These are phyloP conservation scores for Pammene fasciana DNA, from an alignment of 2,888 invertebrate species.

Conservation along the genomic window DNA sequence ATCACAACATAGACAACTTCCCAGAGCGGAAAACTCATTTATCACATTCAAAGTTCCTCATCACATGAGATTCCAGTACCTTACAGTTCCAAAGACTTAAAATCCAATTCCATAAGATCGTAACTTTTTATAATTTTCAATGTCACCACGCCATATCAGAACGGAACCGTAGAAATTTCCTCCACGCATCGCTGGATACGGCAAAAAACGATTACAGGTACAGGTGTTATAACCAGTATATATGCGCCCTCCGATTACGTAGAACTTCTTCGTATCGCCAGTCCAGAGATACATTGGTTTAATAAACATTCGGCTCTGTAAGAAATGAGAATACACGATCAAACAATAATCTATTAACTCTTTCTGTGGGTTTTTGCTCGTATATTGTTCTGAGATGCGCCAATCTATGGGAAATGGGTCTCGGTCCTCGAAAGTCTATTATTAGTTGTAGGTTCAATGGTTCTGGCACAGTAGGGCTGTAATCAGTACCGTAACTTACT, in stretches of 20 bases:
- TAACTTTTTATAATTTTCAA: not conserved
- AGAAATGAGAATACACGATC: not conserved
- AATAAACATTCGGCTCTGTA: not conserved
- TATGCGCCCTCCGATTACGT: not conserved
- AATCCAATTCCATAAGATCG: not conserved
- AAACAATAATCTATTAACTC: conserved; percentile 35
- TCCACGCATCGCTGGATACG: conserved; percentile 27
- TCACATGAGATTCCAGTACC: conserved; percentile 12
- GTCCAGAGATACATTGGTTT: not conserved
- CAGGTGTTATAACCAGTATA: not conserved
- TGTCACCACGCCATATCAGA: not conserved
- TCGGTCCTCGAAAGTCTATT: conserved; percentile 41
- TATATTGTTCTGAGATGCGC: conserved; percentile 31
- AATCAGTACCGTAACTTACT: conserved; percentile 8
- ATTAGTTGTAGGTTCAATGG: conserved; percentile 41
- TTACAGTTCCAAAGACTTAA: not conserved
- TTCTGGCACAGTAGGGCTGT: conserved; percentile 13
- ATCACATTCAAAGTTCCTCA: conserved; percentile 19
- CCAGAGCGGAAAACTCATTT: conserved; percentile 9
- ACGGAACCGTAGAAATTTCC: not conserved
- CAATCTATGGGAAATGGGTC: conserved; percentile 41
- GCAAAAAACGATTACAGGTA: conserved; percentile 4
- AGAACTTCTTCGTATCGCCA: not conserved
- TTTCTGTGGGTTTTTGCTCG: conserved; percentile 30
- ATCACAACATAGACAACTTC: not conserved